Evolutionary conservation across 1,140 invertebrate genomes (phyloP), one percentile per base, ranked within the genome.

Genomic region (Magallana angulata): DNA sequence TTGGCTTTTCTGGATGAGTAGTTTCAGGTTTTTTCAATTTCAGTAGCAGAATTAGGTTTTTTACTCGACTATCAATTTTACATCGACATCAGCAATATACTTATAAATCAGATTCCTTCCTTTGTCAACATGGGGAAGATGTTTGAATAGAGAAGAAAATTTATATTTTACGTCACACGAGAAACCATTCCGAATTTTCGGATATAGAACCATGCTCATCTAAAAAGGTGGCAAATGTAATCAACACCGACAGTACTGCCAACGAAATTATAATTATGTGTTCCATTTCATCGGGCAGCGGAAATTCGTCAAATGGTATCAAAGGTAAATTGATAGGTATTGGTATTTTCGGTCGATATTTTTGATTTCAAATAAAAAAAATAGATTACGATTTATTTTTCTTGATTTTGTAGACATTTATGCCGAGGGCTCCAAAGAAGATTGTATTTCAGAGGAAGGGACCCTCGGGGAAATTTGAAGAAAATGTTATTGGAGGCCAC

Each of bases 381-480:
- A 36, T 0, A 36, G 36, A 36, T 36, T 3, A 36, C 36, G 4
- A 36, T 36, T 36, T 11, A 12, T 16, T 12, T 60, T 0, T 1
- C 9, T 2, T 9, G 16, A 12, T 9, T 16, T 36, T 36, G 59
- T 12, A 9, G 59, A 4, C 16, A 16, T 16, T 36, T 36, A 56
- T 36, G 16, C 58, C 58, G 30, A 57, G n/a, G 60, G 24, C 58
- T 18, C 82, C 8, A 24, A 82, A 82, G 64, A 76, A 57, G 36
- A 36, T 36, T 36, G 36, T 36, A 36, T 36, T 36, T 36, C 36
- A 36, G 36, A 36, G 36, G 36, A 36, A 36, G 64, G 71, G 16
- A 68, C 84, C 5, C 11, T 80, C 48, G 16, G n/a, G 62, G 62
- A 18, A 68, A 68, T 24, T n/a, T 85, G 11, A 76, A 85, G 57